A percentile compares a stretch with the other conserved stretches of the same genome.
Conservation (phyloP, 2,113 vertebrate genomes). For the Podilymbus podiceps region DNA sequence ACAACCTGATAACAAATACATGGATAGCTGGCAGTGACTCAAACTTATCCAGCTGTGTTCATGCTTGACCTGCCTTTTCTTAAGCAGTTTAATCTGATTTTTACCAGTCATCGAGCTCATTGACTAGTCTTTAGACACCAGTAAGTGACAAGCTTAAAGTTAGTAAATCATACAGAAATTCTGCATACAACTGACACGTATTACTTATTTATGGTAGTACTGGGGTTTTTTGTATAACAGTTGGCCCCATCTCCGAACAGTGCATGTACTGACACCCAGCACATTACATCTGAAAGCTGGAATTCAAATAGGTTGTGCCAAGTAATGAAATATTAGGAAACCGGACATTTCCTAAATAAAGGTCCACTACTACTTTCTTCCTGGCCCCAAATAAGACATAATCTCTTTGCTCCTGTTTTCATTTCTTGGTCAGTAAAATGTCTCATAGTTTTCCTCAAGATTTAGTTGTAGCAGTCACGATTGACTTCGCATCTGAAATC, state of each 20-base stretch:
- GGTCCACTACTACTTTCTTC: not conserved
- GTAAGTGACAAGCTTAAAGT: not conserved
- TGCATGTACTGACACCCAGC: not conserved
- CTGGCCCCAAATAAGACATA: not conserved
- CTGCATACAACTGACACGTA: not conserved
- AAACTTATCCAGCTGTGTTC: not conserved
- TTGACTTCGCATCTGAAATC: conserved; percentile 27
- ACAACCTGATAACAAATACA: not conserved
- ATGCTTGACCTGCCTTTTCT: not conserved
- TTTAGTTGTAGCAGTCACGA: not conserved
- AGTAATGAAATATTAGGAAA: not conserved
- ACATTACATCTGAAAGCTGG: not conserved
- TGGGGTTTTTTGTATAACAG: not conserved
- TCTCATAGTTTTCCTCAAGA: not conserved
- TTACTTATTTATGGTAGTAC: not conserved
- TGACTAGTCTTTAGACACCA: not conserved
- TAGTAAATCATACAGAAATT: not conserved
- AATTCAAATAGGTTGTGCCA: not conserved
- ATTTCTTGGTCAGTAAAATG: not conserved
- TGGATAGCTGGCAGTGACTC: not conserved
- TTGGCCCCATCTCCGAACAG: not conserved
- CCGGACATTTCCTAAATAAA: not conserved
- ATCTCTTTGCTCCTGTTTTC: not conserved
- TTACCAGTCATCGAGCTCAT: not conserved
- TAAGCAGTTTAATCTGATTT: not conserved